Percentiles rank a stretch among this genome's conserved stretches.
phyloP scores from a whole-genome alignment of 2,888 invertebrate species.

The Plebejus anna region DNA sequence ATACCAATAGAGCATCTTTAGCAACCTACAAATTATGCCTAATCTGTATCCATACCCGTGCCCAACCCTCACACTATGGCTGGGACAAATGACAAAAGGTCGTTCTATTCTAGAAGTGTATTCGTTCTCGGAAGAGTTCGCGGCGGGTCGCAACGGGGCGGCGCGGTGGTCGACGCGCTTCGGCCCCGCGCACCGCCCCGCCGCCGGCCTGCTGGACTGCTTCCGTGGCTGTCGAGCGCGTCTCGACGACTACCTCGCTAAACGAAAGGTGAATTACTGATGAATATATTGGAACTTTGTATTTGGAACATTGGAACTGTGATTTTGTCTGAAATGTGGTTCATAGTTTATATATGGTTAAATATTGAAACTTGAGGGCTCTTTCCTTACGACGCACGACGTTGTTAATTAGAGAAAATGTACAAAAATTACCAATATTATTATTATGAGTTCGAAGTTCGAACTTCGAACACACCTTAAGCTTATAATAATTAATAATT shows the following conservation, averaged over 20 bases:
- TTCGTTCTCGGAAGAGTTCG: slow-evolving; percentile 82
- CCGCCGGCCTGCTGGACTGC: slow-evolving; percentile 85
- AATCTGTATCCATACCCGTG: background rate
- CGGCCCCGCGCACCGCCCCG: slow-evolving; percentile 70
- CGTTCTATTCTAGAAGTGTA: slow-evolving; percentile 67
- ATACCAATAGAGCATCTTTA: background rate
- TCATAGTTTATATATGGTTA: too few species aligned
- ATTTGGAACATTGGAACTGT: too few species aligned
- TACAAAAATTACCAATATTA: too few species aligned
- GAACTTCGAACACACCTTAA: too few species aligned
- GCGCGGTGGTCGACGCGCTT: slow-evolving; percentile 69
- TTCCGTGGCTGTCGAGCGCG: slow-evolving; percentile 87
- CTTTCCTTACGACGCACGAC: too few species aligned
- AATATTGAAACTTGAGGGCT: too few species aligned
- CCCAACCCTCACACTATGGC: background rate
- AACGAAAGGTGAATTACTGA: slow-evolving; percentile 82
- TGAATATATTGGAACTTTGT: too few species aligned
- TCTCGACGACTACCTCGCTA: slow-evolving; percentile 89
- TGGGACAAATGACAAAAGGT: background rate
- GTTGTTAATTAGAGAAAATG: too few species aligned
- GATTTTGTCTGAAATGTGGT: too few species aligned
- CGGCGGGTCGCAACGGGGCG: slow-evolving; percentile 63
- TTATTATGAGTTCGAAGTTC: too few species aligned
- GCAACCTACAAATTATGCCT: background rate
- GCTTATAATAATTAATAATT: too few species aligned